phyloP scores from a whole-genome alignment of 2,888 invertebrate species.

The Cephus spinipes region DNA sequence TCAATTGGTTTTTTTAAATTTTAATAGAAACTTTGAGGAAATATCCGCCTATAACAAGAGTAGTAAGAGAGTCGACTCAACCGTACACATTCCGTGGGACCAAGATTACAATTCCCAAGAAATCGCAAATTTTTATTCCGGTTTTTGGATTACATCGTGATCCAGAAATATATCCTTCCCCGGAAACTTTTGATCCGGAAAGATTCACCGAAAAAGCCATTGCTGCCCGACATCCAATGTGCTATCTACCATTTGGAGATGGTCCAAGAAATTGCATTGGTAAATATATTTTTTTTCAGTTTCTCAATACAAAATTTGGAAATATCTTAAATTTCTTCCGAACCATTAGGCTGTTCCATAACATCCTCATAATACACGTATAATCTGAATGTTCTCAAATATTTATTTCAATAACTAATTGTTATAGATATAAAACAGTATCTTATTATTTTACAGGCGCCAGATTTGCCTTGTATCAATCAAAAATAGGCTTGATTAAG shows the following conservation, averaged over 20 bases:
- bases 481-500: conserved; percentile 58
- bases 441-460: not conserved
- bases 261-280: conserved; percentile 60
- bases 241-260: conserved; percentile 52
- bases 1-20: conserved; percentile 10
- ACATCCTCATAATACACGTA: too few relatives aligned
- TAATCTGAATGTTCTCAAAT: not conserved
- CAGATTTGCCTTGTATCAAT: not conserved
- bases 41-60: conserved; percentile 61
- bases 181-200: conserved; percentile 53
- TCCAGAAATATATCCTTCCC: conserved; percentile 45
- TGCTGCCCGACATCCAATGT: conserved; percentile 43
- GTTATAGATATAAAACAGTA: not conserved
- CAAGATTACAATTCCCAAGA: conserved; percentile 41
- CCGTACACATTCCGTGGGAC: conserved; percentile 45
- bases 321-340: not conserved
- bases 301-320: not conserved
- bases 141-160: conserved; percentile 42
- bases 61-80: conserved; percentile 54
- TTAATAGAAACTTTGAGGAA: conserved; percentile 65
- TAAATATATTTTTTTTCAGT: conserved; percentile 20
- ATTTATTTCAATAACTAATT: not conserved
- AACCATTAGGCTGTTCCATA: too few relatives aligned
- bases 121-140: conserved; percentile 38
- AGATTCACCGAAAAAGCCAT: conserved; percentile 45